These are phyloP conservation scores for Tricholauxania praeusta DNA, from an alignment of 2,888 invertebrate genomes.

Conservation along the genomic window DNA sequence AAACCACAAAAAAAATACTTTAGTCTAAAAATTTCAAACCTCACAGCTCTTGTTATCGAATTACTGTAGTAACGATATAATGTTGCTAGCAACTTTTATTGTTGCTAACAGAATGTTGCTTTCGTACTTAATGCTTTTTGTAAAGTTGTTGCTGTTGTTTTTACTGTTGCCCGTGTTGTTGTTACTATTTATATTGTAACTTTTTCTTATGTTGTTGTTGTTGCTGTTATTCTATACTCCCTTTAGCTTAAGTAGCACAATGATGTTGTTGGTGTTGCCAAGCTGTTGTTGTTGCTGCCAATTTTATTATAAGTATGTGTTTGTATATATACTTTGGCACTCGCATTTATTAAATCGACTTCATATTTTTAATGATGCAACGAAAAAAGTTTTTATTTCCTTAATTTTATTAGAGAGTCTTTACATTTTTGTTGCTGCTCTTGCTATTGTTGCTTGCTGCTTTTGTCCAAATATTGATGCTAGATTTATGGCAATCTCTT, in stretches of 20 bases:
- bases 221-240: background rate
- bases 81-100: background rate
- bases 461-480: constrained; percentile 40
- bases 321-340: constrained; percentile 19
- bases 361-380: constrained; percentile 57
- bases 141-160: constrained; percentile 20
- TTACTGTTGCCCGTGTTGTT: constrained; percentile 30
- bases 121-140: constrained; percentile 53
- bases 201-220: constrained; percentile 4
- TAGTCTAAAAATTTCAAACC: no score
- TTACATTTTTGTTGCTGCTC: background rate
- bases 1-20: no score
- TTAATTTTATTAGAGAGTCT: constrained; percentile 6
- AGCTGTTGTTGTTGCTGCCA: background rate
- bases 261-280: constrained; percentile 23
- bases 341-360: constrained; percentile 59
- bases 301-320: no score
- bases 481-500: constrained; percentile 37
- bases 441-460: background rate
- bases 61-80: no score
- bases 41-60: no score
- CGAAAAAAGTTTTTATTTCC: constrained; percentile 39
- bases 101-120: constrained; percentile 49
- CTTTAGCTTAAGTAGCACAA: no score
- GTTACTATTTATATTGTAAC: constrained; percentile 48